Percentiles rank a stretch among this genome's conserved stretches.
These are phyloP conservation scores for Dione vanillae DNA, from an alignment of 2,888 invertebrate species.

Conservation along the genomic window DNA sequence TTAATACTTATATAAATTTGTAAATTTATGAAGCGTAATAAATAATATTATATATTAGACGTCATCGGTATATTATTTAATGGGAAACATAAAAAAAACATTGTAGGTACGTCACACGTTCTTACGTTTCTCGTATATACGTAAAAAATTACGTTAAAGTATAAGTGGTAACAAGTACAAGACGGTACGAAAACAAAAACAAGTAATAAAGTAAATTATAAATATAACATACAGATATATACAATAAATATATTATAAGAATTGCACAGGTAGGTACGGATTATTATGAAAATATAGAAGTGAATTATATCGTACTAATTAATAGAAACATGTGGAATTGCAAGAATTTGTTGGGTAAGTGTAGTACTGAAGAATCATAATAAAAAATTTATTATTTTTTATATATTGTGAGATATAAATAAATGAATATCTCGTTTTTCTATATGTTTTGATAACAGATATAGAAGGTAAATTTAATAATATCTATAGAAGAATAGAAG, in stretches of 20 bases:
- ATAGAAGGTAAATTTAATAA: too few species aligned
- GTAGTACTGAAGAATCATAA: not conserved
- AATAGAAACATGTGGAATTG: not conserved
- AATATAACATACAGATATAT: not conserved
- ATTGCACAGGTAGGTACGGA: not conserved
- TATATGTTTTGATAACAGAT: too few species aligned
- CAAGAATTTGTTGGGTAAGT: not conserved
- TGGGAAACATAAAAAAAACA: slow-evolving; percentile 7
- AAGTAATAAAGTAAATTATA: not conserved
- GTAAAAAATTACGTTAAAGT: not conserved
- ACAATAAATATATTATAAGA: not conserved
- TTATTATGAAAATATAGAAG: not conserved
- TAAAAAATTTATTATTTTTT: not conserved
- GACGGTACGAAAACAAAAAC: not conserved
- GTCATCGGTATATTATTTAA: slow-evolving; percentile 5
- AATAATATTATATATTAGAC: not conserved
- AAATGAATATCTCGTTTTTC: too few species aligned
- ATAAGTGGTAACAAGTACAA: not conserved
- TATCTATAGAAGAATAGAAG: too few species aligned
- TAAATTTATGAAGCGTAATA: not conserved
- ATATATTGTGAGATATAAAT: not conserved
- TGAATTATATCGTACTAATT: not conserved
- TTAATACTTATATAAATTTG: not conserved
- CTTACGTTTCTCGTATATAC: not conserved
- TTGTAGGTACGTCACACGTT: not conserved